Conservation (phyloP, 2,797 vertebrate genomes). For the Silurus lanzhouensis region DNA sequence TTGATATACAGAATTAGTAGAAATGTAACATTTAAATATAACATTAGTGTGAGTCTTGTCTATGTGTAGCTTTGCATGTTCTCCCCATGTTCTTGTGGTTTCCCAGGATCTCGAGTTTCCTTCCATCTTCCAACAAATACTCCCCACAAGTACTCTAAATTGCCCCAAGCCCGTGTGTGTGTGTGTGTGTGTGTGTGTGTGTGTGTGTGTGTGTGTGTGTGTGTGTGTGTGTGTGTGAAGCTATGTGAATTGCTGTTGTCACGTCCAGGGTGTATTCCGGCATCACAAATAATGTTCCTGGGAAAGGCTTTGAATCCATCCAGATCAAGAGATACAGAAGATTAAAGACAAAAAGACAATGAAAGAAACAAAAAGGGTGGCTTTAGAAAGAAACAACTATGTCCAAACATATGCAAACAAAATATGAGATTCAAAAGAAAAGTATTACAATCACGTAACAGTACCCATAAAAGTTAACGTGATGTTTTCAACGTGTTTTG, state of each 20-base stretch:
- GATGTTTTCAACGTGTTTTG: neutral
- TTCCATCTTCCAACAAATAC: neutral
- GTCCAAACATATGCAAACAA: no score
- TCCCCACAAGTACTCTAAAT: neutral
- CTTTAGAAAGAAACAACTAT: neutral
- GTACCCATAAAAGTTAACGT: neutral
- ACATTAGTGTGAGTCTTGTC: neutral
- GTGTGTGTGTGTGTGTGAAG: neutral
- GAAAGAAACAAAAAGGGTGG: neutral
- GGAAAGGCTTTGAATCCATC: neutral
- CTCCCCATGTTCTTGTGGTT: neutral
- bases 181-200: neutral
- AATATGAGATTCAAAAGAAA: neutral
- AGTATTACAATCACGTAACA: neutral
- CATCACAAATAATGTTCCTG: neutral
- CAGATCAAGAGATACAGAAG: neutral
- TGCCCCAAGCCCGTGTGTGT: neutral
- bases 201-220: neutral
- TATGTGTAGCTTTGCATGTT: neutral
- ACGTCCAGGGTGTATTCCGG: neutral
- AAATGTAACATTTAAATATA: neutral
- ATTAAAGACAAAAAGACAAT: neutral
- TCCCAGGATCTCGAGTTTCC: neutral
- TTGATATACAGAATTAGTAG: neutral
- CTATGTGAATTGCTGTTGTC: conserved; percentile 2